Base-by-base conservation (phyloP, 1,140 invertebrate species). In the Onthophagus taurus region DNA sequence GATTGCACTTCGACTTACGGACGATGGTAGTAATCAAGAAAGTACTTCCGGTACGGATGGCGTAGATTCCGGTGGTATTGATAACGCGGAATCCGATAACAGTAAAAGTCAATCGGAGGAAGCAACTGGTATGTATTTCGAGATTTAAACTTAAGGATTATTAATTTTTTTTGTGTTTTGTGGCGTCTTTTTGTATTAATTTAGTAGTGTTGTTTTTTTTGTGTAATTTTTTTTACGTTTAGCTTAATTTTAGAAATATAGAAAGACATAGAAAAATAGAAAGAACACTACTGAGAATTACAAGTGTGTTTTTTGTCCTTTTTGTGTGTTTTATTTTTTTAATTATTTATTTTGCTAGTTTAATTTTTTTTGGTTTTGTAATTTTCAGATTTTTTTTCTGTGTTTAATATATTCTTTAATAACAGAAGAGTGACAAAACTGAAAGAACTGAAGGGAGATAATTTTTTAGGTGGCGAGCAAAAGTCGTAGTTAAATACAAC, bases 1-100 rank as follows among this genome's bases (percentile, higher is more conserved):
- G 63, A 71, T 81, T 60, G 84, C 84, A 56, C 69, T 87, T 44
- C 69, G 72, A 4, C 64, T 78, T 49, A 68, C 72, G 24, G 74
- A 77, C 47, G 70, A 75, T 30, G 42, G 34, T 29, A 47, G 34
- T 35, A 38, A 17, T 36, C 45, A 50, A 19, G 49, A 54, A 16
- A 41, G 38, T 13, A n/a, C 38, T 31, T 36, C 49, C 4, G 41
- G 34, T 12, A 47, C 42, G 31, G 52, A 52, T 41, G 51, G 54
- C 38, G 51, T 51, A 13, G 51, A 55, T 14, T 39, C 31, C 24
- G 44, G 36, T 30, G 44, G n/a, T 34, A 26, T 34, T 21, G 29
- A 44, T 34, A 33, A 34, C 33, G 20, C 29, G 19, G 35, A 48
- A 31, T 30, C 24, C 17, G 46, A 44, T 29, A n/a, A n/a, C n/a